Evolutionary conservation across 2,888 invertebrate species (phyloP).

Genomic region (Agrilus mali): DNA sequence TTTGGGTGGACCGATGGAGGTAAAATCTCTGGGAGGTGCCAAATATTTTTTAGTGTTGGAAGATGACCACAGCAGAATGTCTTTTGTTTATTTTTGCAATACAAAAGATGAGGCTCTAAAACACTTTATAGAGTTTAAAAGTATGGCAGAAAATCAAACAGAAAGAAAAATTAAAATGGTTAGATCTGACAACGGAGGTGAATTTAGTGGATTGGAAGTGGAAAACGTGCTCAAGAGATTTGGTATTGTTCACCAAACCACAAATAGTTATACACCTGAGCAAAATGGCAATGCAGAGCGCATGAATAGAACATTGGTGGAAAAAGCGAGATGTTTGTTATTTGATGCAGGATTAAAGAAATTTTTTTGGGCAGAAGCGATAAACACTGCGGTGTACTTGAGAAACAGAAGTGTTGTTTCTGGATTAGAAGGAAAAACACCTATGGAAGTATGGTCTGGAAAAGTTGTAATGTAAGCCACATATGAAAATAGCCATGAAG

Average conservation of each 20-base stretch:
- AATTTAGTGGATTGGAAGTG: conserved; percentile 14
- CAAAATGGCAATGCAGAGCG: conserved; percentile 24
- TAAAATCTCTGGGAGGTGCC: too few species aligned
- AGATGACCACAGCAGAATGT: conserved; percentile 5
- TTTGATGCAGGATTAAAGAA: too few species aligned
- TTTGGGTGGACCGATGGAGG: too few species aligned
- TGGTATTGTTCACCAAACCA: conserved; percentile 22
- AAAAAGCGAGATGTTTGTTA: too few species aligned
- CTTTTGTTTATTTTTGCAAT: conserved; percentile 8
- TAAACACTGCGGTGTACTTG: conserved; percentile 5
- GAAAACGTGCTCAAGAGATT: conserved; percentile 11
- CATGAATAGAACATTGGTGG: too few species aligned
- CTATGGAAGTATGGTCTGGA: conserved; percentile 12
- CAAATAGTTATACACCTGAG: conserved; percentile 20
- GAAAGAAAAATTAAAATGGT: conserved; percentile 11
- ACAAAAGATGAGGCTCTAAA: conserved; percentile 17
- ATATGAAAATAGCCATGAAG: conserved; percentile 15
- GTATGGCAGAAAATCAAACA: conserved; percentile 10
- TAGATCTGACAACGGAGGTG: conserved; percentile 14
- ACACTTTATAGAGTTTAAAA: conserved; percentile 18
- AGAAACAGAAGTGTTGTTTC: conserved; percentile 9
- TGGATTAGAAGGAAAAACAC: conserved; percentile 15
- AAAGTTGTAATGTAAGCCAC: conserved; percentile 22
- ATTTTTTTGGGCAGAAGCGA: conserved; percentile 19
- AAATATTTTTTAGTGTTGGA: conserved; percentile 3